Evolutionary conservation across 2,113 vertebrate species (phyloP).

Genomic region (Rhea pennata): DNA sequence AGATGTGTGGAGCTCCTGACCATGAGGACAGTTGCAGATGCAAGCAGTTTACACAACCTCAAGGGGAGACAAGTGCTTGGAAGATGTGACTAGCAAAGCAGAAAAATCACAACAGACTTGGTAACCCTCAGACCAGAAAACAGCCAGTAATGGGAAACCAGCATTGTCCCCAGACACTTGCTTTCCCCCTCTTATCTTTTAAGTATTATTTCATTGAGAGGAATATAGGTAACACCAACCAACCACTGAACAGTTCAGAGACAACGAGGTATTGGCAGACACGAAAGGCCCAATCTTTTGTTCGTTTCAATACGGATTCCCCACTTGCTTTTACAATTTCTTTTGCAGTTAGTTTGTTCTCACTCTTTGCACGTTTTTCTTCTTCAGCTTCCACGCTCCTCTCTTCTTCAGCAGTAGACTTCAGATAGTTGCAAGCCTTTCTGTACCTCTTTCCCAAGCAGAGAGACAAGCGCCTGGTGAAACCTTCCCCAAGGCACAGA

Average conservation of each 20-base stretch:
- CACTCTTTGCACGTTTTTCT: not conserved
- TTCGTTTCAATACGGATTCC: not conserved
- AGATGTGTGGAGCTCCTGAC: not conserved
- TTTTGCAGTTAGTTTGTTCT: not conserved
- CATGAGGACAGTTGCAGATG: fast-evolving
- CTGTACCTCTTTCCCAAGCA: not conserved
- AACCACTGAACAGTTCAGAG: not conserved
- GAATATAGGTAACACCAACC: not conserved
- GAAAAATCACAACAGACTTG: not conserved
- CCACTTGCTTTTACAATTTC: not conserved
- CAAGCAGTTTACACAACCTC: not conserved
- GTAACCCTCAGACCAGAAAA: not conserved
- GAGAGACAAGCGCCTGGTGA: not conserved
- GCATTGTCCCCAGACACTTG: not conserved
- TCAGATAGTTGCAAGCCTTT: not conserved
- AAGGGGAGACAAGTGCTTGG: not conserved
- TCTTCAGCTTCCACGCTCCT: not conserved
- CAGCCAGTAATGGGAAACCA: not conserved
- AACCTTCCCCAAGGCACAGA: no score
- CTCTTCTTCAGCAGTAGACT: not conserved
- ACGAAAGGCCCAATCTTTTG: not conserved
- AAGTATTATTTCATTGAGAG: not conserved
- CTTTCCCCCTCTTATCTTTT: not conserved
- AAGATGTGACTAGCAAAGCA: not conserved
- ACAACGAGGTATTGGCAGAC: not conserved